A percentile compares a stretch with the other conserved stretches of the same genome.
phyloP scores from a whole-genome alignment of 1,140 invertebrate genomes.

The Metopolophium dirhodum region DNA sequence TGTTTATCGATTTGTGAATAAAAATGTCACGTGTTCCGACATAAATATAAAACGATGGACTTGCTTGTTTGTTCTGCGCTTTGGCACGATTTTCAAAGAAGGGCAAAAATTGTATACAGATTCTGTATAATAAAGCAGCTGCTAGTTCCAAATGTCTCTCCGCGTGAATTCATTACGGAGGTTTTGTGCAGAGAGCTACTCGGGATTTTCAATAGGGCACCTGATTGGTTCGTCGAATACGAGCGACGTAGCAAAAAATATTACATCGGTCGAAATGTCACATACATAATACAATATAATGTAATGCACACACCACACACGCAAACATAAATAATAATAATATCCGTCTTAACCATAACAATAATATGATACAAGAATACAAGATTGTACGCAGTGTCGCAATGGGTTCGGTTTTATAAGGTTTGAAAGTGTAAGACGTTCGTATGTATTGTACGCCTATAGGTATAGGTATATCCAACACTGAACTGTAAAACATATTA shows the following conservation, averaged over 20 bases:
- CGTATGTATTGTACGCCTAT: background rate
- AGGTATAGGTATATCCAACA: background rate
- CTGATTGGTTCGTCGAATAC: background rate
- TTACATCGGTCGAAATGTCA: background rate
- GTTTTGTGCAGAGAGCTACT: background rate
- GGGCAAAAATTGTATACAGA: background rate
- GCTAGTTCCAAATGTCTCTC: background rate
- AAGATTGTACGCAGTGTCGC: background rate
- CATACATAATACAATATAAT: background rate
- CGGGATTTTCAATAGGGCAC: background rate
- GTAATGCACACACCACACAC: background rate
- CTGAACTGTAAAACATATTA: background rate
- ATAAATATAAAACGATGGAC: background rate
- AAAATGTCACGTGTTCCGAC: background rate
- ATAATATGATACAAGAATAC: background rate
- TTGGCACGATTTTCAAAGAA: background rate
- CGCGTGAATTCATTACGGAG: background rate
- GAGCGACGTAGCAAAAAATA: background rate
- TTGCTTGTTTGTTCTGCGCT: background rate
- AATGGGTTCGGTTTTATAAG: background rate
- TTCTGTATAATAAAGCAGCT: conserved; percentile 6
- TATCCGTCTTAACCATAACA: background rate
- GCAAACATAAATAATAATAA: background rate
- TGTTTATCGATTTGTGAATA: background rate
- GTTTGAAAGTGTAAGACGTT: background rate